These are phyloP conservation scores for Reinhardtius hippoglossoides DNA, from an alignment of 2,113 vertebrate genomes.

Conservation along the genomic window DNA sequence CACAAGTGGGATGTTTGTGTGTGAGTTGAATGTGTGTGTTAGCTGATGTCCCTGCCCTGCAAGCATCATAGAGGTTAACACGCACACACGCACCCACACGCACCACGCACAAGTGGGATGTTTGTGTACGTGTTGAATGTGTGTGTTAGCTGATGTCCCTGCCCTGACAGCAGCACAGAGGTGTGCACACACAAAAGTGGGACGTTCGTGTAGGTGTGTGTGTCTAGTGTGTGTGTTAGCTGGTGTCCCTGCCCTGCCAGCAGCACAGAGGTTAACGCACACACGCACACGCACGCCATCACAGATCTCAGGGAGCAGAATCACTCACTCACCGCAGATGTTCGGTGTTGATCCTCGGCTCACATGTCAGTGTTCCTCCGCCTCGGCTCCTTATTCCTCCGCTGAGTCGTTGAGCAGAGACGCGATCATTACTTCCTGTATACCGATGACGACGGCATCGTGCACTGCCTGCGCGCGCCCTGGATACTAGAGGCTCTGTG, in stretches of 20 bases:
- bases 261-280: slow-evolving; percentile 51
- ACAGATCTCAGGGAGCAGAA: background rate
- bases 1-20: background rate
- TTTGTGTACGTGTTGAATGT: too few species aligned
- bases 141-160: too few species aligned
- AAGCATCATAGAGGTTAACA: background rate
- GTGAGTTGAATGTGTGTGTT: too few species aligned
- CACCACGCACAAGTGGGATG: too few species aligned
- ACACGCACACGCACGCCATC: slow-evolving; percentile 20
- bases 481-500: background rate
- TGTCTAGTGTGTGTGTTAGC: background rate
- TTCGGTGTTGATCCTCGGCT: slow-evolving; percentile 30
- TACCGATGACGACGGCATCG: slow-evolving; percentile 55
- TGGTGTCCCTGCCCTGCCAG: slow-evolving; percentile 18
- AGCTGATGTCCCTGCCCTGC: too few species aligned
- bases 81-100: too few species aligned
- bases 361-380: slow-evolving; percentile 28
- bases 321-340: slow-evolving; percentile 57
- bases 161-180: too few species aligned
- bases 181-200: background rate
- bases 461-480: slow-evolving; percentile 4
- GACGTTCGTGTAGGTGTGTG: too few species aligned
- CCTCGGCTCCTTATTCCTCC: slow-evolving; percentile 5
- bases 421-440: slow-evolving; percentile 68
- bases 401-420: background rate